Evolutionary conservation across 2,888 invertebrate species (phyloP).

Genomic region (Lasius platythorax): DNA sequence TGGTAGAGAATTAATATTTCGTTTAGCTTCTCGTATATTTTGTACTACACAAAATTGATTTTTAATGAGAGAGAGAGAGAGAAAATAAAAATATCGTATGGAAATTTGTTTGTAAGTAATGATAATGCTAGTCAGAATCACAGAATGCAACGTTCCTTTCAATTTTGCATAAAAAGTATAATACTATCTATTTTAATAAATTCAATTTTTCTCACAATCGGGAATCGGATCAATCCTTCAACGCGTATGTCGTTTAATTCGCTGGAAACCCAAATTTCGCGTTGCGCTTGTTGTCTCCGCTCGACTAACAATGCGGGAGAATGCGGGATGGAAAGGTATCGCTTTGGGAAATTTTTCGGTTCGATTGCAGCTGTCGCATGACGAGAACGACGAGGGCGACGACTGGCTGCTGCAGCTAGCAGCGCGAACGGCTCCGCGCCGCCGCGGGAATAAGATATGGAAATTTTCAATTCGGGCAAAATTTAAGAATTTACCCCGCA

Average conservation of each 20-base stretch:
- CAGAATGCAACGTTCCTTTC: not conserved
- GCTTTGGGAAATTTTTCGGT: conserved; percentile 75
- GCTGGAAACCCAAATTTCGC: conserved; percentile 42
- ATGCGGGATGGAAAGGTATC: conserved; percentile 56
- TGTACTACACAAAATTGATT: not conserved
- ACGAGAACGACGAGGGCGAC: conserved; percentile 59
- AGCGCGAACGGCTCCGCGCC: conserved; percentile 61
- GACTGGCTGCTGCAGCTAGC: conserved; percentile 68
- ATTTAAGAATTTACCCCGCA: conserved; percentile 81
- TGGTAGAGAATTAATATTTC: not conserved
- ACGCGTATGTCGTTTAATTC: not conserved
- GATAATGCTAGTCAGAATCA: not conserved
- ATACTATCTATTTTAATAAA: not conserved
- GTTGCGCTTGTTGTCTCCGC: conserved; percentile 51
- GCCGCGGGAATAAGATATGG: conserved; percentile 78
- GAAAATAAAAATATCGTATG: not conserved
- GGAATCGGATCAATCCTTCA: not conserved
- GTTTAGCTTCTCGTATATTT: not conserved
- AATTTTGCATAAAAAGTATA: not conserved
- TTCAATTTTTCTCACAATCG: not conserved
- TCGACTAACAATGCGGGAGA: conserved; percentile 54
- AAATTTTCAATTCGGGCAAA: conserved; percentile 82
- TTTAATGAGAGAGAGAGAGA: not conserved
- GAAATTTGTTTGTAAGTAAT: not conserved
- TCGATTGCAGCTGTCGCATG: conserved; percentile 78